Conservation (phyloP, 1,140 invertebrate genomes). For the Drosophila athabasca region DNA sequence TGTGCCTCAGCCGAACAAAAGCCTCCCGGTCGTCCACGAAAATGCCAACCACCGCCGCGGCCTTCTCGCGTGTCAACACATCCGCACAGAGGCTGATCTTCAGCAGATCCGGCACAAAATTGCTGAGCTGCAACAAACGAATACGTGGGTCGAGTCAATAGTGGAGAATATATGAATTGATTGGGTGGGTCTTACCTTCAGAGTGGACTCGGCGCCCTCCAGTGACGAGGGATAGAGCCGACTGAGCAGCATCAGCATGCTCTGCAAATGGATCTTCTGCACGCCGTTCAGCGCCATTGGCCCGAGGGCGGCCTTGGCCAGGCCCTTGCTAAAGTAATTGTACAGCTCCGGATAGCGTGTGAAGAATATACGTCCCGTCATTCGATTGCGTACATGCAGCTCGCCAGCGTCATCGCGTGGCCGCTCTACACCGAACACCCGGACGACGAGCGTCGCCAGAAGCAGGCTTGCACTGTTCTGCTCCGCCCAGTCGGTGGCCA, state of each 20-base stretch:
- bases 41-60: conserved; percentile 51
- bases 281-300: neutral
- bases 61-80: conserved; percentile 34
- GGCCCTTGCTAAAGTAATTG: conserved; percentile 88
- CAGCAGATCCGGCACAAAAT: conserved; percentile 88
- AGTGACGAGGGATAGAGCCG: conserved; percentile 90
- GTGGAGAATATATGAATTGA: conserved; percentile 1
- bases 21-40: conserved; percentile 28
- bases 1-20: neutral
- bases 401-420: conserved; percentile 88
- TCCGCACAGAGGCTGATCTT: conserved; percentile 83
- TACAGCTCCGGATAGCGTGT: conserved; percentile 91
- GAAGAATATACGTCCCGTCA: conserved; percentile 93
- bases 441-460: conserved; percentile 92
- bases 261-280: conserved; percentile 87
- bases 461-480: conserved; percentile 94
- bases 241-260: conserved; percentile 91
- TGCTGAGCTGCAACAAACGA: conserved; percentile 85
- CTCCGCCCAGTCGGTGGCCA: conserved; percentile 90
- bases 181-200: conserved; percentile 85
- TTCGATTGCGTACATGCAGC: conserved; percentile 89
- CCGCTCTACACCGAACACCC: conserved; percentile 95
- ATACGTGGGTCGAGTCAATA: conserved; percentile 40
- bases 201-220: conserved; percentile 87
- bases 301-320: conserved; percentile 14